Evolutionary conservation across 2,888 invertebrate species (phyloP).

Genomic region (Atherix ibis): DNA sequence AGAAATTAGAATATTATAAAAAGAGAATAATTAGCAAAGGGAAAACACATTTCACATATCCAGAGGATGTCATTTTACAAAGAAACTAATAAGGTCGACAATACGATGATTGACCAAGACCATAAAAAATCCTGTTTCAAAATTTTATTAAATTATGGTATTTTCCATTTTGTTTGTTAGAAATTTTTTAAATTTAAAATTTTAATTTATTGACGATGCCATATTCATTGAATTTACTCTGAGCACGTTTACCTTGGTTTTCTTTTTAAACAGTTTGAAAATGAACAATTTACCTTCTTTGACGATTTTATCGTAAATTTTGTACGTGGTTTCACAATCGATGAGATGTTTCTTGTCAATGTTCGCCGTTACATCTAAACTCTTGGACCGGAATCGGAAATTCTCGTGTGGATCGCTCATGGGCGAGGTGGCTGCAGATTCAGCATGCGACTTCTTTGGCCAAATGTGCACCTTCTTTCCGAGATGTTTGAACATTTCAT

Average conservation of each 20-base stretch:
- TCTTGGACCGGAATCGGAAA: slow-evolving; percentile 63
- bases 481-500: slow-evolving; percentile 59
- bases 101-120: too few species aligned
- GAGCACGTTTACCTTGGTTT: too few species aligned
- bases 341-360: slow-evolving; percentile 37
- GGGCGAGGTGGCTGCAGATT: slow-evolving; percentile 33
- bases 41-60: neutral
- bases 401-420: slow-evolving; percentile 40
- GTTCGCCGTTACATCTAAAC: slow-evolving; percentile 47
- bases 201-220: too few species aligned
- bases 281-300: slow-evolving; percentile 49
- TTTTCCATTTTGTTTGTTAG: too few species aligned
- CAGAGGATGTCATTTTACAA: too few species aligned
- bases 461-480: slow-evolving; percentile 60
- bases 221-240: too few species aligned
- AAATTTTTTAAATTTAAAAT: too few species aligned
- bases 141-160: too few species aligned
- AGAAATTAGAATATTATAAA: neutral
- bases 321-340: slow-evolving; percentile 68
- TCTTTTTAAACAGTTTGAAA: too few species aligned
- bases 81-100: too few species aligned
- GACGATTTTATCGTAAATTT: slow-evolving; percentile 64
- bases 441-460: slow-evolving; percentile 43
- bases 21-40: neutral
- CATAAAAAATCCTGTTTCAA: too few species aligned